Evolutionary conservation across 2,888 invertebrate species (phyloP), one percentile per base, ranked within the genome.

Genomic region (Empis stercorea): DNA sequence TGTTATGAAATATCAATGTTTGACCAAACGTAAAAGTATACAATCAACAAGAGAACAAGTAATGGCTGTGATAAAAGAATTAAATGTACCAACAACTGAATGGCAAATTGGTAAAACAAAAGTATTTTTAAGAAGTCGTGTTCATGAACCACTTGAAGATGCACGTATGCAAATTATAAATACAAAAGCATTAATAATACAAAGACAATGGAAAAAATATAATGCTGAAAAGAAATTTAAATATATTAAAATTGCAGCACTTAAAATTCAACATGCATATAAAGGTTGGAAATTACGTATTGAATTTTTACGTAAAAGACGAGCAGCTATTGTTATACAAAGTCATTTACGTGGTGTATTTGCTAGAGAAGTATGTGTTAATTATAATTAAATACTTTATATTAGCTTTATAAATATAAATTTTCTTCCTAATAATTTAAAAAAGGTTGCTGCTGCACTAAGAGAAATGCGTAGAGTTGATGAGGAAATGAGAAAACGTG

Each of bases 91-190:
- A 1, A 72, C 75, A 45, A 79, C 75, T 48, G 88, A 91, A 66
- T 92, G 91, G 89, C 91, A 92, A 70, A 78, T 89, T 51, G 93
- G 92, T 1, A 83, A 80, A 67, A 81, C 80, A 32, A 91, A 89
- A 71, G 82, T 93, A 39, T 93, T 93, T 64, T 73, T 93, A 61
- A 72, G 89, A 27, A 58, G 80, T 51, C 80, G 81, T 45, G 85
- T 88, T 7, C 87, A 89, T 60, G 84, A 88, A 53, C 87, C 87
- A 1, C 71, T 93, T 1, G 92, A 93, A 63, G 88, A 89, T 48
- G 76, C 76, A 17, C 73, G 91, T 45, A 82, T 81, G 48, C 74
- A 76, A 50, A 71, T 87, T 44, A 71, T 87, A 27, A 77, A 79
- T 46, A 71, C 74, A 1, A 84, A 81, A 45, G 86, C 89, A 0